Conservation (phyloP, 37 sponge, comb jelly and placozoan species). For the Corticium candelabrum region DNA sequence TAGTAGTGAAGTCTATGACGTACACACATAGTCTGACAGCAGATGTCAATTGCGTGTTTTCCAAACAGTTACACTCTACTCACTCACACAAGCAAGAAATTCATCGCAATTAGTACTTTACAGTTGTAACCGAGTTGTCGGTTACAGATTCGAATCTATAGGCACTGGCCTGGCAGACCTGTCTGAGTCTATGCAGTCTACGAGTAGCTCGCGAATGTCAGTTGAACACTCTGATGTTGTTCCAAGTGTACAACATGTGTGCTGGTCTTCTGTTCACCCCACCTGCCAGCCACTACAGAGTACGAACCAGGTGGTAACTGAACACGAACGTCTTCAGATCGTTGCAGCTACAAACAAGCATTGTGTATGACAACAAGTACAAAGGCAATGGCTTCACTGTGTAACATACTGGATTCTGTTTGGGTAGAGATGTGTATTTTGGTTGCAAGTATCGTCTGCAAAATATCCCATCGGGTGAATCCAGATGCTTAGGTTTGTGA, state of each 20-base stretch:
- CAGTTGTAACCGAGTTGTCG: no score
- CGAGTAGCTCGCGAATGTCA: neutral
- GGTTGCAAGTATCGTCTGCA: neutral
- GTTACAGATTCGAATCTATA: no score
- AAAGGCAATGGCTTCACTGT: neutral
- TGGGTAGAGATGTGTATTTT: neutral
- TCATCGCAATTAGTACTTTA: no score
- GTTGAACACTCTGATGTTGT: neutral
- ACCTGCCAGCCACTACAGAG: neutral
- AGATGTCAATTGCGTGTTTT: no score
- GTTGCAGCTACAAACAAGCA: neutral
- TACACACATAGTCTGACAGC: no score
- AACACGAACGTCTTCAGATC: neutral
- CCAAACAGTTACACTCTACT: no score
- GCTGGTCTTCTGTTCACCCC: neutral
- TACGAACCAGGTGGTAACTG: neutral
- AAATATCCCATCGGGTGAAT: neutral
- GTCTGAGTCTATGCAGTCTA: no score
- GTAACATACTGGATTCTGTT: neutral
- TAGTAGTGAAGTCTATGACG: no score
- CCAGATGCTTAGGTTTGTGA: neutral
- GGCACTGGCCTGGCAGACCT: no score
- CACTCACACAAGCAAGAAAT: no score
- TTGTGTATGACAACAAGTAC: neutral
- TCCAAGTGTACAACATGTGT: slow-evolving; percentile 2